These are phyloP conservation scores for Nasua narica DNA, from an alignment of 2,797 vertebrate genomes.

Conservation along the genomic window DNA sequence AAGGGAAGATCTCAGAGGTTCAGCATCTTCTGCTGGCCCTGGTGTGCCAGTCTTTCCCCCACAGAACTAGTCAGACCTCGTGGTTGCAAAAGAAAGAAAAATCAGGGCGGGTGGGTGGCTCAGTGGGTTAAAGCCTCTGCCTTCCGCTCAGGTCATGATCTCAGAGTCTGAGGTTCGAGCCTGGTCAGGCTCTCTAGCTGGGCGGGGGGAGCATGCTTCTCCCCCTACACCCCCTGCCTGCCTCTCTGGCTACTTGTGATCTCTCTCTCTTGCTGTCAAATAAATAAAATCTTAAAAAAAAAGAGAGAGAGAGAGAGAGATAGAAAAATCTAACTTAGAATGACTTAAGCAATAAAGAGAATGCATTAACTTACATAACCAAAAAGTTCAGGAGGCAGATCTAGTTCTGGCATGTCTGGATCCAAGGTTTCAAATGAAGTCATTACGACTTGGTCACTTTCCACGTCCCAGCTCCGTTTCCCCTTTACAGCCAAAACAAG, in stretches of 20 bases:
- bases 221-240: no score
- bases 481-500: background rate
- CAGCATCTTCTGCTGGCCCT: background rate
- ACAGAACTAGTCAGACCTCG: slow-evolving; percentile 31
- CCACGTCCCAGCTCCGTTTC: background rate
- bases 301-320: no score
- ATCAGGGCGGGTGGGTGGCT: background rate
- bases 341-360: background rate
- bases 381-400: background rate
- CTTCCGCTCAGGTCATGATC: no score
- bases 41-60: background rate
- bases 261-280: no score
- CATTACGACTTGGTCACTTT: background rate
- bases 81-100: background rate
- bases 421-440: slow-evolving; percentile 33
- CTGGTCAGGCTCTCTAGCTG: no score
- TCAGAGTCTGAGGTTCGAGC: no score
- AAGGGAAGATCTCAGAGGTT: background rate
- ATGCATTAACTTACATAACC: slow-evolving; percentile 4
- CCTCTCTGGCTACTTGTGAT: no score
- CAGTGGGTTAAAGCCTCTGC: no score
- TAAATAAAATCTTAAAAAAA: no score
- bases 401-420: background rate
- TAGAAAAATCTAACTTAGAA: slow-evolving; percentile 1
- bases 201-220: no score